phyloP scores from a whole-genome alignment of 2,888 invertebrate genomes.

The Drosophila koepferae region DNA sequence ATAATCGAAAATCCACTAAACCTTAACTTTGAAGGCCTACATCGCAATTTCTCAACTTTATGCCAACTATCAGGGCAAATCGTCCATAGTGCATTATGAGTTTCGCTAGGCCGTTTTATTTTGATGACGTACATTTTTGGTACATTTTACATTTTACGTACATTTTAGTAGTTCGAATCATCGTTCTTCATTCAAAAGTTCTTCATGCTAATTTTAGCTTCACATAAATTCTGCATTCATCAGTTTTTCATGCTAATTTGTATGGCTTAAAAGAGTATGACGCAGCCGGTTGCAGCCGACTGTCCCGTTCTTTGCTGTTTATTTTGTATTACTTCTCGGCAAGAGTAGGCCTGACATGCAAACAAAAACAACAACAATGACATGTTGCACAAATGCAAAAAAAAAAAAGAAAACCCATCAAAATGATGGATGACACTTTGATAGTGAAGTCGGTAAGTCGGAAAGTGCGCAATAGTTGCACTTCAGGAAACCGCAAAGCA shows the following conservation, averaged over 20 bases:
- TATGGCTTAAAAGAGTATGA: not conserved
- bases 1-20: no score
- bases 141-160: no score
- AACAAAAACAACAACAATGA: slow-evolving; percentile 29
- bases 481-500: slow-evolving; percentile 69
- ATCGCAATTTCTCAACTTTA: no score
- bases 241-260: not conserved
- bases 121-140: not conserved
- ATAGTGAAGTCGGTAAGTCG: slow-evolving; percentile 51
- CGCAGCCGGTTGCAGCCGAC: not conserved
- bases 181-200: not conserved
- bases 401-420: slow-evolving; percentile 70
- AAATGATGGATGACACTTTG: slow-evolving; percentile 83
- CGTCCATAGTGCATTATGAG: no score
- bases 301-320: not conserved
- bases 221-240: not conserved
- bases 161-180: not conserved
- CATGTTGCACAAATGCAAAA: slow-evolving; percentile 54
- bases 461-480: slow-evolving; percentile 55
- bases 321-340: slow-evolving; percentile 7
- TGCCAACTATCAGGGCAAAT: no score
- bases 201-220: not conserved
- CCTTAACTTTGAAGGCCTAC: no score
- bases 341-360: slow-evolving; percentile 64
- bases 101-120: no score